Evolutionary conservation across 2,797 vertebrate genomes (phyloP).

Genomic region (Streptopelia turtur): DNA sequence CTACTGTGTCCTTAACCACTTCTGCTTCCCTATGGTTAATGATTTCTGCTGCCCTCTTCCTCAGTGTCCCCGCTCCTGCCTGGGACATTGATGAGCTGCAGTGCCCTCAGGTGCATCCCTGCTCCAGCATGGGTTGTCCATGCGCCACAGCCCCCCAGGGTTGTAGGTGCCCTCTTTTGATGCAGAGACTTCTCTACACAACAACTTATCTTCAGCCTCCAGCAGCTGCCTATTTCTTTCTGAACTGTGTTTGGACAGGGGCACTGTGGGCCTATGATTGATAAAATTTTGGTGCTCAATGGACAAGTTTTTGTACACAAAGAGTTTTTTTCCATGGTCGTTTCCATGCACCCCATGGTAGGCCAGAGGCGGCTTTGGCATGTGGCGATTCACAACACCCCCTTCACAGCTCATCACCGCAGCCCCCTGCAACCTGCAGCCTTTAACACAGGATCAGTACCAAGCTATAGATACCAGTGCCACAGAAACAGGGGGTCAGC

Average conservation of each 20-base stretch:
- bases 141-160: not conserved
- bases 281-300: not conserved
- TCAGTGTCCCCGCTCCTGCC: too few relatives aligned
- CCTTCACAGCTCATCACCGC: not conserved
- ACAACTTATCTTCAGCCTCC: not conserved
- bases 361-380: not conserved
- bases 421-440: not conserved
- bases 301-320: not conserved
- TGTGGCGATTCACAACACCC: fast-evolving
- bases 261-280: fast-evolving
- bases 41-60: too few relatives aligned
- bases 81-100: too few relatives aligned
- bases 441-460: not conserved
- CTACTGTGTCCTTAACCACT: not conserved
- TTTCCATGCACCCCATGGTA: fast-evolving
- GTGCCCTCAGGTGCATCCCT: too few relatives aligned
- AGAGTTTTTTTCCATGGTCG: not conserved
- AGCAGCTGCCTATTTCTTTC: not conserved
- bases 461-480: not conserved
- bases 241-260: not conserved
- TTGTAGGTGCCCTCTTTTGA: not conserved
- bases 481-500: not conserved
- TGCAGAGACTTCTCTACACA: not conserved
- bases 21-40: not conserved
- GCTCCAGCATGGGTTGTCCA: not conserved